Percentiles rank a stretch among this genome's conserved stretches.
Conservation (phyloP, 1,140 invertebrate species). For the Ladona fulva region DNA sequence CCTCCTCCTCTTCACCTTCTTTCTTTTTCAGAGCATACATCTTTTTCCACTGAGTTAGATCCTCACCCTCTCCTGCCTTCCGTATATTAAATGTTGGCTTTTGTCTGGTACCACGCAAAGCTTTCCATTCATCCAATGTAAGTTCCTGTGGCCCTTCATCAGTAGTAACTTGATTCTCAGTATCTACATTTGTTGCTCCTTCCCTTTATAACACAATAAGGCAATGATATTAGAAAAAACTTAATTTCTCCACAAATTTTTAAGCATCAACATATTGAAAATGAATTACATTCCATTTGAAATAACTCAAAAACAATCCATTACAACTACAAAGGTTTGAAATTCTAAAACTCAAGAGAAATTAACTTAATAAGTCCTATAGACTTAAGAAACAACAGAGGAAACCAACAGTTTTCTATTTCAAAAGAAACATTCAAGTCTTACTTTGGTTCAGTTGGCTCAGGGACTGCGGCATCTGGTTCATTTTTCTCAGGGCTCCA, state of each 20-base stretch:
- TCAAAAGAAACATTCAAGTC: too few species aligned
- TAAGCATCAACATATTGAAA: too few species aligned
- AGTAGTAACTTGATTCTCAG: background rate
- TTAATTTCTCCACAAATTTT: too few species aligned
- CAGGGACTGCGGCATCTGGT: background rate
- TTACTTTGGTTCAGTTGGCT: background rate
- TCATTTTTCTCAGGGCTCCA: background rate
- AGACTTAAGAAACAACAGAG: too few species aligned
- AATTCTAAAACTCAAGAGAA: too few species aligned
- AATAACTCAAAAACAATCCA: too few species aligned
- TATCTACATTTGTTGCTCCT: background rate
- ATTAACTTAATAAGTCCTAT: too few species aligned
- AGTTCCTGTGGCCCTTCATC: constrained; percentile 41
- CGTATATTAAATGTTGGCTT: constrained; percentile 82
- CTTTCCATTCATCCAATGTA: constrained; percentile 85
- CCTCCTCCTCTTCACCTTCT: constrained; percentile 57
- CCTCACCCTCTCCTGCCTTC: constrained; percentile 87
- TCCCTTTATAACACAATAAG: too few species aligned
- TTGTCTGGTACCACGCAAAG: constrained; percentile 57
- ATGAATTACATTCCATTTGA: too few species aligned
- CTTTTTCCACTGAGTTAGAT: constrained; percentile 85
- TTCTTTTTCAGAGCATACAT: constrained; percentile 77
- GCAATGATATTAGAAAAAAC: too few species aligned
- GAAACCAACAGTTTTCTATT: too few species aligned
- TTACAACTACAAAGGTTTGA: too few species aligned